These are phyloP conservation scores for Seladonia tumulorum DNA, from an alignment of 2,888 invertebrate genomes.

Conservation along the genomic window DNA sequence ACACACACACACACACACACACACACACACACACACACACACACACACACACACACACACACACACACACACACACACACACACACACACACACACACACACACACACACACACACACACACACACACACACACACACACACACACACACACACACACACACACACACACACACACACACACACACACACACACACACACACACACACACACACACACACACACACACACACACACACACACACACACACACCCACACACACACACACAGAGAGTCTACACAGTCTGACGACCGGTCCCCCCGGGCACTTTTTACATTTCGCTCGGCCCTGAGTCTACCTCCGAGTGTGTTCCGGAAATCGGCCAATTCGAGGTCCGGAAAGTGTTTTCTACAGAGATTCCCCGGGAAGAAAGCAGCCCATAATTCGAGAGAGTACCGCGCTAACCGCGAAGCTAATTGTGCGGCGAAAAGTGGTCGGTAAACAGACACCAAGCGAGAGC, in stretches of 20 bases:
- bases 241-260: background rate
- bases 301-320: conserved; percentile 2
- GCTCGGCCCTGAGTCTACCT: background rate
- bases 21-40: background rate
- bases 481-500: background rate
- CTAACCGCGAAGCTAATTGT: background rate
- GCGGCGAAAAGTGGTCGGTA: background rate
- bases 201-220: background rate
- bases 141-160: background rate
- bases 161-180: background rate
- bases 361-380: background rate
- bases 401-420: background rate
- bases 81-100: background rate
- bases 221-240: background rate
- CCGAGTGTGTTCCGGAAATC: conserved; percentile 6
- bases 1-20: background rate
- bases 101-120: background rate
- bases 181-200: background rate
- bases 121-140: background rate
- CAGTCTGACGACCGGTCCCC: background rate
- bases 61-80: background rate
- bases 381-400: background rate
- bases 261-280: no score
- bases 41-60: background rate
- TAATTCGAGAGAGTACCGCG: background rate